Evolutionary conservation across 2,888 invertebrate species (phyloP).

Genomic region (Amorpha juglandis): DNA sequence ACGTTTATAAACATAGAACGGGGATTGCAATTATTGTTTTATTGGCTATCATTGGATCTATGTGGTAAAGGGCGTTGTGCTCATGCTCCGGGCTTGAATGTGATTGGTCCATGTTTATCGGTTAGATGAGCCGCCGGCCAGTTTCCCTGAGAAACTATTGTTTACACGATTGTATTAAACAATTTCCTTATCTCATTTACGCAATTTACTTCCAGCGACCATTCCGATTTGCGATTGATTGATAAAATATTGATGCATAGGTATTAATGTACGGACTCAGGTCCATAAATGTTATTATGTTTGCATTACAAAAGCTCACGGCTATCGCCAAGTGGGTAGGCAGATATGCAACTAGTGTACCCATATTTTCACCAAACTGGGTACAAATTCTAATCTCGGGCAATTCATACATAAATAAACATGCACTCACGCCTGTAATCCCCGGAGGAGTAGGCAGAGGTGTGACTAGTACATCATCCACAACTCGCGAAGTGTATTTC

Average conservation of each 20-base stretch:
- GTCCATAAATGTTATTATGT: not conserved
- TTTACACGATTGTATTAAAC: conserved; percentile 39
- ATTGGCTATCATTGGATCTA: conserved; percentile 35
- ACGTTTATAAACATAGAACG: conserved; percentile 39
- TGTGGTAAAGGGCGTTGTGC: conserved; percentile 38
- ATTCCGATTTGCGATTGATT: not conserved
- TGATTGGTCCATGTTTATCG: conserved; percentile 69
- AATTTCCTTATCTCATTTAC: conserved; percentile 34
- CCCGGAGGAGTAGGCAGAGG: no score
- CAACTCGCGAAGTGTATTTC: no score
- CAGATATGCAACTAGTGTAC: no score
- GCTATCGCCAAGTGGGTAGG: no score
- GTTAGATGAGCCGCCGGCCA: conserved; percentile 66
- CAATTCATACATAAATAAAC: no score
- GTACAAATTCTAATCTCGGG: no score
- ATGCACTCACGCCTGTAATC: no score
- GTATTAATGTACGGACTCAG: no score
- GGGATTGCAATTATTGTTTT: conserved; percentile 43
- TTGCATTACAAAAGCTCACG: not conserved
- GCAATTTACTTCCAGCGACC: conserved; percentile 20
- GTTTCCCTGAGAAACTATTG: conserved; percentile 41
- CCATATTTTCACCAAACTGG: no score
- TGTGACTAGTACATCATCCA: no score
- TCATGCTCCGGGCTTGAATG: conserved; percentile 51
- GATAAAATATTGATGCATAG: not conserved